Evolutionary conservation across 2,113 vertebrate species (phyloP).

Genomic region (Poeciliopsis occidentalis): DNA sequence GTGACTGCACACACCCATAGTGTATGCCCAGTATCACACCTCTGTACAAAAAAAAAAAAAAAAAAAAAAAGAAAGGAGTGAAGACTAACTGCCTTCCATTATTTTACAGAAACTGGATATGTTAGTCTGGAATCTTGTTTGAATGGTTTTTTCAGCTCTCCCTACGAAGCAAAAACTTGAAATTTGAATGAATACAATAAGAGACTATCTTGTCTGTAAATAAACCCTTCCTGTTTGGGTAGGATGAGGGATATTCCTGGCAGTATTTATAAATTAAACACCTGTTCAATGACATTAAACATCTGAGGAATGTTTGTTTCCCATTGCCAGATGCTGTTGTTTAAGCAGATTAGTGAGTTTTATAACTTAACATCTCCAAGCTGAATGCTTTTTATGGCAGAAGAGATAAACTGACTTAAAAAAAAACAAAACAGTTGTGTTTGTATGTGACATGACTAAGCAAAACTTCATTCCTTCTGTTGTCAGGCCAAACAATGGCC

Average conservation of each 20-base stretch:
- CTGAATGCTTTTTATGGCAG: background rate
- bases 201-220: background rate
- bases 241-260: background rate
- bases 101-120: background rate
- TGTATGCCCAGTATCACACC: background rate
- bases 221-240: background rate
- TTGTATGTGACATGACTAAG: background rate
- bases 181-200: slow-evolving; percentile 56
- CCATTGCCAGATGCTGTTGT: too few relatives aligned
- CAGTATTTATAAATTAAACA: background rate
- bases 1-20: background rate
- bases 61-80: background rate
- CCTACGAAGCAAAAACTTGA: too few relatives aligned
- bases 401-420: background rate
- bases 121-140: background rate
- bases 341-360: background rate
- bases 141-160: background rate
- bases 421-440: background rate
- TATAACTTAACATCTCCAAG: background rate
- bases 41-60: too few relatives aligned
- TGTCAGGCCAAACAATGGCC: slow-evolving; percentile 82
- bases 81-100: background rate
- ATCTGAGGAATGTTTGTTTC: background rate
- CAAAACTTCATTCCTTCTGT: background rate
- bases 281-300: background rate